These are phyloP conservation scores for Hyperoplus lanceolatus DNA, from an alignment of 2,797 vertebrate species.

Conservation along the genomic window DNA sequence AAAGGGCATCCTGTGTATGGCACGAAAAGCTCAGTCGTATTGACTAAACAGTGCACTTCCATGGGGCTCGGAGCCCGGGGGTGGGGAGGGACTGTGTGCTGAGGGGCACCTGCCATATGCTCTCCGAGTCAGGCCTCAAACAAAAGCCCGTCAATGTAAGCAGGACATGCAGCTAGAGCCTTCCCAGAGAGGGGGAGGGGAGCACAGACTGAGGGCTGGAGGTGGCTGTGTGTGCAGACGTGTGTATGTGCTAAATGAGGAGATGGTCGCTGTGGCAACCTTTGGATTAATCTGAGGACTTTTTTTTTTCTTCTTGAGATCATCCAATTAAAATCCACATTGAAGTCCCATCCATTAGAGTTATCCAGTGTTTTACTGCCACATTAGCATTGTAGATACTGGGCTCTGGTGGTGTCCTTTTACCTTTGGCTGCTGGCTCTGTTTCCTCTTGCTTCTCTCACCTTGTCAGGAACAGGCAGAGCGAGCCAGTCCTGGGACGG, in stretches of 20 bases:
- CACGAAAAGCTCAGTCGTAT: slow-evolving; percentile 44
- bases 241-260: slow-evolving; percentile 59
- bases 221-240: slow-evolving; percentile 54
- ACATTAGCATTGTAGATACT: slow-evolving; percentile 11
- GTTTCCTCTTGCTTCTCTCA: slow-evolving; percentile 66
- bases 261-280: slow-evolving; percentile 61
- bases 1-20: slow-evolving; percentile 58
- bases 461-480: slow-evolving; percentile 66
- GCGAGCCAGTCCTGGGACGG: slow-evolving; percentile 65
- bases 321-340: slow-evolving; percentile 55
- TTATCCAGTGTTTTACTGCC: slow-evolving; percentile 16
- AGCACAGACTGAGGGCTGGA: slow-evolving; percentile 53
- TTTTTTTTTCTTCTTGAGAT: slow-evolving; percentile 20
- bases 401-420: slow-evolving; percentile 49
- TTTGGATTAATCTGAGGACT: slow-evolving; percentile 51
- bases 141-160: slow-evolving; percentile 83
- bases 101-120: slow-evolving; percentile 88
- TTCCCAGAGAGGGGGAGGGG: slow-evolving; percentile 77
- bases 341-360: slow-evolving; percentile 26
- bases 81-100: slow-evolving; percentile 77
- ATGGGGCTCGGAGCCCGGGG: slow-evolving; percentile 64
- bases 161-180: slow-evolving; percentile 70
- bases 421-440: slow-evolving; percentile 51
- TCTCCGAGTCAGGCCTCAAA: slow-evolving; percentile 80
- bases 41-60: slow-evolving; percentile 51